Percentiles rank a stretch among this genome's conserved stretches.
These are phyloP conservation scores for Drosophila nebulosa DNA, from an alignment of 1,140 invertebrate species.

Conservation along the genomic window DNA sequence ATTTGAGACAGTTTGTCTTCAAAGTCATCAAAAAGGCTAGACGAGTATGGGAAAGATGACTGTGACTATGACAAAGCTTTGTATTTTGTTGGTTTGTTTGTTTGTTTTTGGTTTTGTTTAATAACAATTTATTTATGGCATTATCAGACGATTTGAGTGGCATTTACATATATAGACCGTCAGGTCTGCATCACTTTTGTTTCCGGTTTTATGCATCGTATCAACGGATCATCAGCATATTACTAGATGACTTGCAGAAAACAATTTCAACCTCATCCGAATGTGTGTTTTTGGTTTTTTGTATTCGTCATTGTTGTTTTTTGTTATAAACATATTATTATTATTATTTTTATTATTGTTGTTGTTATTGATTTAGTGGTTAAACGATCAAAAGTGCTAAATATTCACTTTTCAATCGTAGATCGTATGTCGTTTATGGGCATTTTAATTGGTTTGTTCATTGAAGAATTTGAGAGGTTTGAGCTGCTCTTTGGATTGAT, in stretches of 20 bases:
- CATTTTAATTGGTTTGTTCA: slow-evolving; percentile 4
- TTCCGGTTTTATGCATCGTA: neutral
- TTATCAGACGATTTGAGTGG: neutral
- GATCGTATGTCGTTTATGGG: neutral
- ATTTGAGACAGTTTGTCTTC: neutral
- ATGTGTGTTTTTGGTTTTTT: neutral
- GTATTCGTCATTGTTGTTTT: neutral
- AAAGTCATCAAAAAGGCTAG: neutral
- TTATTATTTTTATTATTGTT: neutral
- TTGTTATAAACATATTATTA: neutral
- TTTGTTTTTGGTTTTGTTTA: neutral
- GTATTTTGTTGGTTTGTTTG: neutral
- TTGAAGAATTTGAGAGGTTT: neutral
- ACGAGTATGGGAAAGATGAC: neutral
- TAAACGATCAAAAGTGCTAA: slow-evolving; percentile 1
- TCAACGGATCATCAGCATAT: neutral
- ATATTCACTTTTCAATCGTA: neutral
- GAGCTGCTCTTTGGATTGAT: neutral
- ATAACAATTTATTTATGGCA: neutral
- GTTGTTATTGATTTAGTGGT: neutral
- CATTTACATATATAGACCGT: neutral
- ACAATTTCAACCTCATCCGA: neutral
- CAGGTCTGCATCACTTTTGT: neutral
- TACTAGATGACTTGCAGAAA: neutral
- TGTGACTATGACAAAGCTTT: neutral